These are phyloP conservation scores for Pararge aegeria DNA, from an alignment of 1,140 invertebrate genomes.

Conservation along the genomic window DNA sequence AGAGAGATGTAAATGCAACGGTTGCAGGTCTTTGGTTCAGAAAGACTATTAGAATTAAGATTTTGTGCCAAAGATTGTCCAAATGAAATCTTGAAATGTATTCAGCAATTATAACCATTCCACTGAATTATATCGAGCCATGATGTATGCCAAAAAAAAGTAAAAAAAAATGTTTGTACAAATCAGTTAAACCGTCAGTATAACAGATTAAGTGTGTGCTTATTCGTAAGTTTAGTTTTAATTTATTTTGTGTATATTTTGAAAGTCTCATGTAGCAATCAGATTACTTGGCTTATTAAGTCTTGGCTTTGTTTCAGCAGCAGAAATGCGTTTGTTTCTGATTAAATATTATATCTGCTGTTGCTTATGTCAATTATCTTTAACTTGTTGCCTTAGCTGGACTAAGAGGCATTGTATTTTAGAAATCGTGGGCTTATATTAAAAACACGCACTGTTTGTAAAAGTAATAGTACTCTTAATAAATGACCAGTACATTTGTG, in stretches of 20 bases:
- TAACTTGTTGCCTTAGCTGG: not conserved
- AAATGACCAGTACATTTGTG: no score
- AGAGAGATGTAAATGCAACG: slow-evolving; percentile 39
- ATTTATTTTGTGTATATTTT: slow-evolving; percentile 55
- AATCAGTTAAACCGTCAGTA: slow-evolving; percentile 29
- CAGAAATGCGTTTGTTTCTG: not conserved
- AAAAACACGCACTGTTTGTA: not conserved
- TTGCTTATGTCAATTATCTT: not conserved
- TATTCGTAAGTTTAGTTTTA: slow-evolving; percentile 12
- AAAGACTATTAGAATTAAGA: slow-evolving; percentile 65
- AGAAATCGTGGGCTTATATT: not conserved
- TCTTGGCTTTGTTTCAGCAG: not conserved
- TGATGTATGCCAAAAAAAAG: slow-evolving; percentile 63
- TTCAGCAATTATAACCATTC: slow-evolving; percentile 63
- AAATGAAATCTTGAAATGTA: slow-evolving; percentile 59
- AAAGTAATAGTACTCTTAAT: not conserved
- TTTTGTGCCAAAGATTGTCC: slow-evolving; percentile 77
- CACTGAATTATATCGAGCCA: slow-evolving; percentile 57
- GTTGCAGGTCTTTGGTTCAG: slow-evolving; percentile 57
- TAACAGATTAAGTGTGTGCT: slow-evolving; percentile 5
- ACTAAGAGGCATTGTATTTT: no score
- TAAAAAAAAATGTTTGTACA: slow-evolving; percentile 37
- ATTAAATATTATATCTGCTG: not conserved
- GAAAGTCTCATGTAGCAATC: slow-evolving; percentile 17
- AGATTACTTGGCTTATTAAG: not conserved